Conservation (phyloP, 2,113 vertebrate species). For the Micromys minutus region DNA sequence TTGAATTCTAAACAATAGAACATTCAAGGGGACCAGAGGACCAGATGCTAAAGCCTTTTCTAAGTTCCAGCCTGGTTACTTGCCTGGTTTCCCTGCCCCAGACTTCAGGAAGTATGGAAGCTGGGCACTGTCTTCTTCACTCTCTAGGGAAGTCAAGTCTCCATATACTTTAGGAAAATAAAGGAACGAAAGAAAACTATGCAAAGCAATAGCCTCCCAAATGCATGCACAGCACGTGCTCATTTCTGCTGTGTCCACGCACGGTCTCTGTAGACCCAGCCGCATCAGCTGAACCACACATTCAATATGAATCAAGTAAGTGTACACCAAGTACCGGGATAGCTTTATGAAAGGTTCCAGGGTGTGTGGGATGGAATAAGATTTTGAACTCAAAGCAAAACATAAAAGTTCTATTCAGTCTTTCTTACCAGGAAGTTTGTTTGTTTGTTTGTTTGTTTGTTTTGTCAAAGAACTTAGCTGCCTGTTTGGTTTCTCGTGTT, state of each 20-base stretch:
- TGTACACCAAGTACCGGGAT: background rate
- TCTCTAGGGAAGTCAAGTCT: background rate
- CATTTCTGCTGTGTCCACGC: background rate
- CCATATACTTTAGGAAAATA: background rate
- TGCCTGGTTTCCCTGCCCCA: background rate
- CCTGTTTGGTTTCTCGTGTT: background rate
- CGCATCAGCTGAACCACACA: background rate
- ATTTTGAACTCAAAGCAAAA: constrained; percentile 44
- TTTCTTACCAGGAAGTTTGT: background rate
- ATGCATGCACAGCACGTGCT: background rate
- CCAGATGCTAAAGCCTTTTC: background rate
- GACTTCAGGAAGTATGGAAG: background rate
- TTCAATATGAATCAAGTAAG: background rate
- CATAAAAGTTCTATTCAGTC: background rate
- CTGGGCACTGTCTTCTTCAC: background rate
- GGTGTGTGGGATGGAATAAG: background rate
- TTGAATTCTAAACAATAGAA: constrained; percentile 16
- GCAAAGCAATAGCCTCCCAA: background rate
- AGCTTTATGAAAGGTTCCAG: background rate
- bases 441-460: constrained; percentile 14
- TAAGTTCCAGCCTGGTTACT: background rate
- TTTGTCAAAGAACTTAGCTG: background rate
- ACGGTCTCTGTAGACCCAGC: background rate
- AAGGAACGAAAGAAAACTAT: background rate
- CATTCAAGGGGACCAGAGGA: constrained; percentile 11